Evolutionary conservation across 2,797 vertebrate genomes (phyloP).

Genomic region (Melanotaenia trifasciata): DNA sequence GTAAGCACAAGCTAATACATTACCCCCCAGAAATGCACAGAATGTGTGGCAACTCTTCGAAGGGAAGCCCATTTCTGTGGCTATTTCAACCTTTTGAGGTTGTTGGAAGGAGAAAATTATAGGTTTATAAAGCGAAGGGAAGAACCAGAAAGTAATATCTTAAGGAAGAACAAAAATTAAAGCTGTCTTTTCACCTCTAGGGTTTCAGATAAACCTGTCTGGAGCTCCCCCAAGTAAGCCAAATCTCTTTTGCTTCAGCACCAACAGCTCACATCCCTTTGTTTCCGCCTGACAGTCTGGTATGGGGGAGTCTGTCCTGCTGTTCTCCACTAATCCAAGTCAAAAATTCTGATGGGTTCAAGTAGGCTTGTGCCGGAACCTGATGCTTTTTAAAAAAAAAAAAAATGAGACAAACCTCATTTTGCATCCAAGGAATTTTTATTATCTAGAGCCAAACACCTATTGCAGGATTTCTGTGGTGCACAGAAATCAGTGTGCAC

Average conservation of each 20-base stretch:
- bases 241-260: slow-evolving; percentile 81
- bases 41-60: slow-evolving; percentile 25
- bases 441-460: neutral
- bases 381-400: neutral
- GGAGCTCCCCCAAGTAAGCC: slow-evolving; percentile 91
- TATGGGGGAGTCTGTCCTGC: slow-evolving; percentile 86
- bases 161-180: too few species aligned
- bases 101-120: neutral
- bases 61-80: slow-evolving; percentile 63
- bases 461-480: neutral
- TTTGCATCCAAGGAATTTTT: slow-evolving; percentile 1
- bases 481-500: slow-evolving; percentile 4
- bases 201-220: slow-evolving; percentile 94
- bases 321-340: slow-evolving; percentile 81
- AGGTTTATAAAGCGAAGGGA: neutral
- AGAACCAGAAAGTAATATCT: too few species aligned
- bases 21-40: slow-evolving; percentile 38
- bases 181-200: slow-evolving; percentile 84
- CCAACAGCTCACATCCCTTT: slow-evolving; percentile 76
- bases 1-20: slow-evolving; percentile 54
- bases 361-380: slow-evolving; percentile 63
- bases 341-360: slow-evolving; percentile 50
- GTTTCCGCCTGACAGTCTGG: slow-evolving; percentile 81
- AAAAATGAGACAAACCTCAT: neutral
- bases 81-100: slow-evolving; percentile 9